A percentile compares a stretch with the other conserved stretches of the same genome.
phyloP scores from a whole-genome alignment of 2,888 invertebrate genomes.

The Gastrophysa polygoni region DNA sequence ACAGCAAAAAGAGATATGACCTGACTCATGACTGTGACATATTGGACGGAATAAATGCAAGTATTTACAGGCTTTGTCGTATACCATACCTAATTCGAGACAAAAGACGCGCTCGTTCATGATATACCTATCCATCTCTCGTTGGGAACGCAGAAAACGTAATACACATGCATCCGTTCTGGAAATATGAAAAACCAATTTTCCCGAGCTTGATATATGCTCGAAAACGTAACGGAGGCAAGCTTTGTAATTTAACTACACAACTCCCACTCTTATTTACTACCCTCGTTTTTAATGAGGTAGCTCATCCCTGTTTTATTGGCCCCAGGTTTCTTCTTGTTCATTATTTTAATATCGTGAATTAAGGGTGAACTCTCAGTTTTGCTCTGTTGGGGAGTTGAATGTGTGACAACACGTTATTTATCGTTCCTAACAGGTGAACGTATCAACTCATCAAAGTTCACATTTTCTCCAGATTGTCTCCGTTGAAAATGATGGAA shows the following conservation, averaged over 20 bases:
- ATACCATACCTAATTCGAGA: not conserved
- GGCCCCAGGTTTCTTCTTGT: slow-evolving; percentile 25
- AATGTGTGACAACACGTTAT: too few relatives aligned
- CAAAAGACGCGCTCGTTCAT: slow-evolving; percentile 2
- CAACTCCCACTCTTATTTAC: slow-evolving; percentile 25
- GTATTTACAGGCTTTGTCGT: not conserved
- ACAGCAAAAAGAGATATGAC: not conserved
- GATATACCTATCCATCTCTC: slow-evolving; percentile 7
- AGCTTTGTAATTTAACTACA: slow-evolving; percentile 30
- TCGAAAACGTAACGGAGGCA: slow-evolving; percentile 24
- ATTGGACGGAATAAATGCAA: not conserved
- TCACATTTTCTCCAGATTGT: too few relatives aligned
- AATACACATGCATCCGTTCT: slow-evolving; percentile 19
- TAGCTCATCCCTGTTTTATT: slow-evolving; percentile 26
- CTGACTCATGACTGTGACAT: not conserved
- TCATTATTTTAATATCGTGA: slow-evolving; percentile 24
- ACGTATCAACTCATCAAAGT: too few relatives aligned
- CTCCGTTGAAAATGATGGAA: too few relatives aligned
- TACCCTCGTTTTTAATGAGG: slow-evolving; percentile 27
- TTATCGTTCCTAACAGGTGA: too few relatives aligned
- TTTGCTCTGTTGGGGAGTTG: not conserved
- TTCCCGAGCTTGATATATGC: slow-evolving; percentile 27
- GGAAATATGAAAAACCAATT: slow-evolving; percentile 31
- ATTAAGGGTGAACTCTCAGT: slow-evolving; percentile 7
- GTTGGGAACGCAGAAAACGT: slow-evolving; percentile 19